A percentile compares a stretch with the other conserved stretches of the same genome.
phyloP scores from a whole-genome alignment of 2,797 vertebrate genomes.

The Acipenser transmontanus region DNA sequence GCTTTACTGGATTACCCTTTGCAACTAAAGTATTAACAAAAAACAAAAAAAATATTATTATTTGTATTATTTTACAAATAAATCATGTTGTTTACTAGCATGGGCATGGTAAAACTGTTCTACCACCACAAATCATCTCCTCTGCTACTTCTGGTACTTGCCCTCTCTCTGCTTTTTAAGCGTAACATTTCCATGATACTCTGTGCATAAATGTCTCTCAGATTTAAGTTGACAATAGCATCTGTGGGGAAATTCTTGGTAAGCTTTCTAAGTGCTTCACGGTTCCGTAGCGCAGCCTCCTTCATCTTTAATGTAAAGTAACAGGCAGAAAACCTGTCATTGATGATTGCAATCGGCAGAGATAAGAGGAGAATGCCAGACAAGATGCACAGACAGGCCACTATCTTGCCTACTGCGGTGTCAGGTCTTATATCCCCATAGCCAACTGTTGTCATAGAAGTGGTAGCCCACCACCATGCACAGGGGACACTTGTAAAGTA shows the following conservation, averaged over 20 bases:
- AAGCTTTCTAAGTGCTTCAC: constrained; percentile 78
- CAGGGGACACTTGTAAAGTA: constrained; percentile 87
- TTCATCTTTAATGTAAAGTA: constrained; percentile 88
- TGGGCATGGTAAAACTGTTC: neutral
- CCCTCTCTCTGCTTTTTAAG: constrained; percentile 71
- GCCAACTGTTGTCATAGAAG: constrained; percentile 95
- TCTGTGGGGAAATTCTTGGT: constrained; percentile 75
- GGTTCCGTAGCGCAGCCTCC: constrained; percentile 78
- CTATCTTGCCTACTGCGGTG: constrained; percentile 76
- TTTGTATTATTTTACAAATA: too few species aligned
- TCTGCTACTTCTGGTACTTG: constrained; percentile 74
- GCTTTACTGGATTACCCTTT: too few species aligned
- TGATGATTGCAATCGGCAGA: constrained; percentile 94
- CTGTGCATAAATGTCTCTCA: constrained; percentile 81
- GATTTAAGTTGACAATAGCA: constrained; percentile 68
- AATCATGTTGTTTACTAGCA: too few species aligned
- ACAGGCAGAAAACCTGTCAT: constrained; percentile 90
- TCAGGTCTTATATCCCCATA: constrained; percentile 92
- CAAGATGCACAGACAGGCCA: constrained; percentile 90
- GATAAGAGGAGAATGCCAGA: constrained; percentile 89
- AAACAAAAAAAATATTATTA: too few species aligned
- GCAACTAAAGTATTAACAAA: too few species aligned
- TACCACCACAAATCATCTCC: constrained; percentile 79
- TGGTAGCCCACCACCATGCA: constrained; percentile 98
- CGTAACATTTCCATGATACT: constrained; percentile 83